Conservation (phyloP, 1,140 invertebrate species). For the Lutraria rhynchaena region DNA sequence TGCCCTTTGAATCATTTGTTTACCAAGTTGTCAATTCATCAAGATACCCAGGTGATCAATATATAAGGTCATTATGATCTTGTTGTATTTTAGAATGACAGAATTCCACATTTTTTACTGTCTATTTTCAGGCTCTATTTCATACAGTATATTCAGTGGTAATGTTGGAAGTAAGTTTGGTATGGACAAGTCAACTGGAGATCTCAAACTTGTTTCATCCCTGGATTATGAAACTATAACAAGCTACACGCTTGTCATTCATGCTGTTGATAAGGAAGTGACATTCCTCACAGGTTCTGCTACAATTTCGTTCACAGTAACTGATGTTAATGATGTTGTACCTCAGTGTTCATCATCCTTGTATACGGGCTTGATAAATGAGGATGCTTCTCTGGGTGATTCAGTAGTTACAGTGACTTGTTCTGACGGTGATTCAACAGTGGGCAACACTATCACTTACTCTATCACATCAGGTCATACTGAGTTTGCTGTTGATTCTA, state of each 20-base stretch:
- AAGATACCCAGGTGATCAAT: too few species aligned
- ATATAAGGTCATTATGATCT: too few species aligned
- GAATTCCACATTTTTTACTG: too few species aligned
- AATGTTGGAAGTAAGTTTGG: conserved; percentile 63
- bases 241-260: conserved; percentile 59
- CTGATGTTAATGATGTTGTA: conserved; percentile 69
- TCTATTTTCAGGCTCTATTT: conserved; percentile 41
- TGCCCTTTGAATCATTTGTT: too few species aligned
- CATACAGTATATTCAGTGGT: conserved; percentile 60
- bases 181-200: conserved; percentile 62
- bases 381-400: conserved; percentile 46
- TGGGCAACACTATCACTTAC: conserved; percentile 60
- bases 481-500: conserved; percentile 50
- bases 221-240: conserved; percentile 65
- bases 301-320: conserved; percentile 62
- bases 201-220: conserved; percentile 42
- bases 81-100: too few species aligned
- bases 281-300: conserved; percentile 61
- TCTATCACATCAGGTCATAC: conserved; percentile 56
- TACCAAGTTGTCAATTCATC: too few species aligned
- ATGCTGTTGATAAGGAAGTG: conserved; percentile 61
- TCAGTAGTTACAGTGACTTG: conserved; percentile 61
- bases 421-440: conserved; percentile 62
- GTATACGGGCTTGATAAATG: conserved; percentile 58
- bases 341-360: conserved; percentile 61